These are phyloP conservation scores for Linnaemya vulpina DNA, from an alignment of 2,888 invertebrate species.

Conservation along the genomic window DNA sequence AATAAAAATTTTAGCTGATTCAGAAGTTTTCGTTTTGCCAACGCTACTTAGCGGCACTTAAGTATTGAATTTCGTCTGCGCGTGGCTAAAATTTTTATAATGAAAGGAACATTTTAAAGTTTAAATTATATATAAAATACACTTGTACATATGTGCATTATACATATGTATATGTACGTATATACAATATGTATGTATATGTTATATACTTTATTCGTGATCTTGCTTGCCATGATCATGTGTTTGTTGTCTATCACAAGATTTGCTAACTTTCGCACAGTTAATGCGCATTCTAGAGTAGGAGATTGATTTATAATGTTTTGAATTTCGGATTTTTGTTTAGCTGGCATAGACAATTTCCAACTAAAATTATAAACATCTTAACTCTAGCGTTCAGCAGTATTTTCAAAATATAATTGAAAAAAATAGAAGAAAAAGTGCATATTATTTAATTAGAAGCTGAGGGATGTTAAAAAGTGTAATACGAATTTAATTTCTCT, in stretches of 20 bases:
- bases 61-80: conserved; percentile 66
- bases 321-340: not conserved
- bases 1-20: conserved; percentile 60
- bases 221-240: conserved; percentile 33
- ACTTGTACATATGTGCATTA: not conserved
- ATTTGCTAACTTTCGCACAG: conserved; percentile 17
- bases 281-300: conserved; percentile 21
- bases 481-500: not conserved
- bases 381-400: conserved; percentile 10
- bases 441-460: not conserved
- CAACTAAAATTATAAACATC: conserved; percentile 9
- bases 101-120: conserved; percentile 18
- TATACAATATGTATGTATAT: not conserved
- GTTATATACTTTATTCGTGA: not conserved
- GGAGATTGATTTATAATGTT: conserved; percentile 1
- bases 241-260: conserved; percentile 18
- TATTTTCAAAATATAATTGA: not conserved
- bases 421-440: not conserved
- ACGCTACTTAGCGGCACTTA: conserved; percentile 41
- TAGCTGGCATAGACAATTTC: conserved; percentile 7
- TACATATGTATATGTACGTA: not conserved
- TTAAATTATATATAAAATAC: not conserved
- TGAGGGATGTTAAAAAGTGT: not conserved
- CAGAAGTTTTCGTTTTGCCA: conserved; percentile 12
- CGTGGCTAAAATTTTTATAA: conserved; percentile 64